Conservation (phyloP, 2,888 invertebrate genomes). For the Stenolophus ochropezus region DNA sequence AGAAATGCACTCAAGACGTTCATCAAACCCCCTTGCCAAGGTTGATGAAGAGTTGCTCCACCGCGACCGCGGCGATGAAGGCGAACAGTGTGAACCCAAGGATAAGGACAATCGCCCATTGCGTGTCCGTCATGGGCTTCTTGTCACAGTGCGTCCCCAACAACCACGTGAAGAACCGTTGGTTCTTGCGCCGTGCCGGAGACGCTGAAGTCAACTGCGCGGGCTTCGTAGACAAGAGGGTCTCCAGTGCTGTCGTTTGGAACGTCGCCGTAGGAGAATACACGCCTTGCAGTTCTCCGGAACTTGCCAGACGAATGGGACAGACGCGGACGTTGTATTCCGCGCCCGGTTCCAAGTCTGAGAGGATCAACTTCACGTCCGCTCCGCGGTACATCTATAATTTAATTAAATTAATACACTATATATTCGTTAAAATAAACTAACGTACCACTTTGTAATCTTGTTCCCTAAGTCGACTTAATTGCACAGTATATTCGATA, state of each 20-base stretch:
- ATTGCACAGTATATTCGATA: conserved; percentile 85
- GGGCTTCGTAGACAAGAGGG: conserved; percentile 70
- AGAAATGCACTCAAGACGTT: conserved; percentile 48
- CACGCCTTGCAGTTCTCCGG: conserved; percentile 80
- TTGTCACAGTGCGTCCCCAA: conserved; percentile 63
- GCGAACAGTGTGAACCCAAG: conserved; percentile 78
- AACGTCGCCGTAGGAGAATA: conserved; percentile 81
- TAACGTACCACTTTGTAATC: conserved; percentile 78
- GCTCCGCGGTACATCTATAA: conserved; percentile 81
- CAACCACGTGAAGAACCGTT: conserved; percentile 46
- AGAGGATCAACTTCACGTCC: conserved; percentile 78
- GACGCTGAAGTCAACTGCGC: conserved; percentile 64
- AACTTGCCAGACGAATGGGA: conserved; percentile 80
- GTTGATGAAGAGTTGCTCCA: conserved; percentile 74
- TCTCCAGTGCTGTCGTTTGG: conserved; percentile 73
- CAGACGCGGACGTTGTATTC: conserved; percentile 88
- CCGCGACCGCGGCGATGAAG: conserved; percentile 77
- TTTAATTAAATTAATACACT: not conserved
- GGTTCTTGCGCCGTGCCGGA: conserved; percentile 63
- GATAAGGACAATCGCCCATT: conserved; percentile 77
- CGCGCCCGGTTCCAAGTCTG: conserved; percentile 83
- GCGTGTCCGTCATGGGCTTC: conserved; percentile 75
- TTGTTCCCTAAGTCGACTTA: conserved; percentile 77
- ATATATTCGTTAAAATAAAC: not conserved
- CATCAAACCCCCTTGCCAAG: conserved; percentile 64